Conservation (phyloP, 2,113 vertebrate genomes). For the Antechinus flavipes region DNA sequence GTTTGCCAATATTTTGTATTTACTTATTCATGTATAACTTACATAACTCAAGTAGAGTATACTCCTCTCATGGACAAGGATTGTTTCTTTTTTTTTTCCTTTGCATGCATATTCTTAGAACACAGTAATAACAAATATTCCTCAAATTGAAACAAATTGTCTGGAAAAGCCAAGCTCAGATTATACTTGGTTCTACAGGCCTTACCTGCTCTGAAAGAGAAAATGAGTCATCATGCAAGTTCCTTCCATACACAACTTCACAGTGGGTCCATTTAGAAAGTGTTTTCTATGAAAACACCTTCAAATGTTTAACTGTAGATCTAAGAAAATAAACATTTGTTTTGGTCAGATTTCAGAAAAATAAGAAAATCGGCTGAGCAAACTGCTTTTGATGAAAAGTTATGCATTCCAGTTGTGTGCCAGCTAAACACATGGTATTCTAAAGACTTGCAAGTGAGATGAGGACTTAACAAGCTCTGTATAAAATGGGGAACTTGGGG, state of each 20-base stretch:
- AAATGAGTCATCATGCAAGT: not conserved
- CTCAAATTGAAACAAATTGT: not conserved
- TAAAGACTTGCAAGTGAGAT: not conserved
- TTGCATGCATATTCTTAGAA: not conserved
- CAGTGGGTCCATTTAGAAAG: not conserved
- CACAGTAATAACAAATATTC: not conserved
- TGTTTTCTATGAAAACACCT: not conserved
- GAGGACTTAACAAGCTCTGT: not conserved
- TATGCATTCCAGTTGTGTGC: not conserved
- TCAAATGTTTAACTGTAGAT: not conserved
- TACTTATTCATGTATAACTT: not conserved
- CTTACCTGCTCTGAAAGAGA: not conserved
- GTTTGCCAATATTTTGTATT: not conserved
- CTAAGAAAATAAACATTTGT: not conserved
- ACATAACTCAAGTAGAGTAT: not conserved
- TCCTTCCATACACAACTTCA: conserved; percentile 12
- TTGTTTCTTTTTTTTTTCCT: not conserved
- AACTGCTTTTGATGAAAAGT: not conserved
- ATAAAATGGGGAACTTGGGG: conserved; percentile 24
- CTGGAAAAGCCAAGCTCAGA: conserved; percentile 16
- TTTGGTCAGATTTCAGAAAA: not conserved
- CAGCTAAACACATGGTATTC: not conserved
- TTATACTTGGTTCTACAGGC: conserved; percentile 9
- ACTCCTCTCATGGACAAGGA: not conserved
- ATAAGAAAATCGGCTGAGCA: not conserved